Base-by-base conservation (phyloP, 2,113 vertebrate species). In the Sisor rabdophorus region DNA sequence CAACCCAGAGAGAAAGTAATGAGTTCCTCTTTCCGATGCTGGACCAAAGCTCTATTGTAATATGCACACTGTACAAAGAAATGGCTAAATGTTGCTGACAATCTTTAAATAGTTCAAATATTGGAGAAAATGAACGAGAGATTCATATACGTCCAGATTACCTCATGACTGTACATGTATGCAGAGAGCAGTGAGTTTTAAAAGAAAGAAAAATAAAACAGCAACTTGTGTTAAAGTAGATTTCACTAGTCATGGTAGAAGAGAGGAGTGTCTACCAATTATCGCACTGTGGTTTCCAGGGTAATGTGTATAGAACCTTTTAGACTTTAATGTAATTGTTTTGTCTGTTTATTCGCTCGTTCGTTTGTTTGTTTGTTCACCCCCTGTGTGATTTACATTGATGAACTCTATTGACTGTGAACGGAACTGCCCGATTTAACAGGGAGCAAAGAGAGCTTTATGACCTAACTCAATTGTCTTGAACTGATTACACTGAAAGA, bases 41-140 rank as follows among this genome's bases (percentile, higher is more conserved):
- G 95, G 96, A 98, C 97, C 97, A 99, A 99, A 98, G 97, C 92
- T 95, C 95, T 95, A 92, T 93, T 95, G 94, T 94, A 96, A 95
- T 95, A 94, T 98, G 96, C 95, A 99, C 95, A 97, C 93, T 97
- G 95, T 97, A 93, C 94, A 97, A 93, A 94, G 91, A 93, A 93
- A 94, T 92, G 93, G 94, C 93, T 91, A 79, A 76, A 94, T 91
- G 93, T 94, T 93, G 93, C 94, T 96, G 96, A 99, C 96, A 99
- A 99, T 98, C 96, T 95, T 64, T 85, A 94, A 95, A 93, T 94
- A 93, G 92, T 90, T 48, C 40, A 91, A 93, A 92, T 89, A 91
- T 92, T 92, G 91, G 89, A 86, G 92, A 86, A 88, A 87, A 87
- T 89, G 90, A 81, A 93, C 89, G 85, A 89, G 87, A 81, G 88